Base-by-base conservation (phyloP, 1,140 invertebrate species). In the Choristoneura fumiferana region DNA sequence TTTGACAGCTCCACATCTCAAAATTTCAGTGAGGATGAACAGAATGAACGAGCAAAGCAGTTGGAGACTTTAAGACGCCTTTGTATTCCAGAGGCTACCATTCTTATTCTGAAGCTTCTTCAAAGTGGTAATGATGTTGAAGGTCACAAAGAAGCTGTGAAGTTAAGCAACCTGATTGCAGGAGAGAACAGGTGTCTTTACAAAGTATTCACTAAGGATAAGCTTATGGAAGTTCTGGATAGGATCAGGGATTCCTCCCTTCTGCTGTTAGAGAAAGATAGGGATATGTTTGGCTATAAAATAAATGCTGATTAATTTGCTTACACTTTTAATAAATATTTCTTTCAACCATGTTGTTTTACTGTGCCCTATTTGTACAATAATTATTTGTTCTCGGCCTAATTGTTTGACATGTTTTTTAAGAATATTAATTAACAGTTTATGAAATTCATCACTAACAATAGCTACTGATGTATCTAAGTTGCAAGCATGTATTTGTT, bases 11-110 rank as follows among this genome's bases (percentile, higher is more conserved):
- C 83, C 8, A 73, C 85, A 0, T 81, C 80, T 0, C 58, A 64
- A n/a, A 89, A 80, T 10, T 75, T 87, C 8, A 87, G 87, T 43
- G 73, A 89, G 49, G 82, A 90, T 43, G 89, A 91, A 71, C 84
- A 92, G 76, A 74, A 90, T 71, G 82, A 91, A 57, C 89, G 89
- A 57, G 53, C 58, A 0, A 88, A 90, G 40, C 95, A 97, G 76
- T 88, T 98, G 85, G 90, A 93, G 34, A 92, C 93, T 65, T 84
- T 99, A 8, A 92, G 97, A 55, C 92, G 93, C 65, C 89, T 95
- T 6, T 96, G 95, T 73, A 93, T 99, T 69, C 97, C 97, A 3
- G 94, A 96, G 90, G 91, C 97, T 40, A 92, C 93, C 3, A 89
- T 96, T 40, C 90, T 98, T 8, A 89, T 98, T 3, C 92, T 96